These are phyloP conservation scores for Pogoniulus pusillus DNA, from an alignment of 2,797 vertebrate species.

Conservation along the genomic window DNA sequence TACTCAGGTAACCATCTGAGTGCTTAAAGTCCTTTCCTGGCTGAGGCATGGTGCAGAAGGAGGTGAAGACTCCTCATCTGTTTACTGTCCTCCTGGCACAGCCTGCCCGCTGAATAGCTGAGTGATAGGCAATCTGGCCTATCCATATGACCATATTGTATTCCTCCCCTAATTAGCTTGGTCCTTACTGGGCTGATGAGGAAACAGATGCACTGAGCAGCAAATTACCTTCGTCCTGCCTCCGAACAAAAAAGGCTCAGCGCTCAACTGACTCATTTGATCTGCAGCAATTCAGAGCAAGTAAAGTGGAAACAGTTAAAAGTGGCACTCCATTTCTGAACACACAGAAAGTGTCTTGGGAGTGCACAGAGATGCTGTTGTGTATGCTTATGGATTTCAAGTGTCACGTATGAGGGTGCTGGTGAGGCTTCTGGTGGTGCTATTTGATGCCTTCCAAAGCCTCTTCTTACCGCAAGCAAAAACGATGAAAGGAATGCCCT, in stretches of 20 bases:
- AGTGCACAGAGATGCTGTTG: background rate
- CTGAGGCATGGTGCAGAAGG: background rate
- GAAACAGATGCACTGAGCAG: conserved; percentile 87
- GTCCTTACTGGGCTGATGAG: conserved; percentile 80
- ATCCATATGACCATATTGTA: conserved; percentile 85
- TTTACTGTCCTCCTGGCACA: conserved; percentile 68
- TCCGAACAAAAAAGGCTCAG: conserved; percentile 78
- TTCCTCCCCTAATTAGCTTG: conserved; percentile 81
- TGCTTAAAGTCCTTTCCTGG: background rate
- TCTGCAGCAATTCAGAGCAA: conserved; percentile 80
- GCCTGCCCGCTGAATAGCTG: conserved; percentile 69
- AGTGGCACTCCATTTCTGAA: conserved; percentile 57
- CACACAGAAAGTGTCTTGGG: background rate
- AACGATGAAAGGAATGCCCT: background rate
- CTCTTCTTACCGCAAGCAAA: background rate
- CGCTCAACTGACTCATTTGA: conserved; percentile 93
- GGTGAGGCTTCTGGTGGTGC: background rate
- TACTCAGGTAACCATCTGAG: conserved; percentile 48
- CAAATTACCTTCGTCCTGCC: conserved; percentile 88
- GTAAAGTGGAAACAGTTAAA: conserved; percentile 76
- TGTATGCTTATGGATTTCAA: background rate
- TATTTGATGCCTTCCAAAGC: background rate
- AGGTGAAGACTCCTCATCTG: conserved; percentile 51
- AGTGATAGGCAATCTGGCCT: conserved; percentile 84
- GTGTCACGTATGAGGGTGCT: background rate